Evolutionary conservation across 2,113 vertebrate genomes (phyloP), one percentile per base, ranked within the genome.

Genomic region (Cryptotis parvus): DNA sequence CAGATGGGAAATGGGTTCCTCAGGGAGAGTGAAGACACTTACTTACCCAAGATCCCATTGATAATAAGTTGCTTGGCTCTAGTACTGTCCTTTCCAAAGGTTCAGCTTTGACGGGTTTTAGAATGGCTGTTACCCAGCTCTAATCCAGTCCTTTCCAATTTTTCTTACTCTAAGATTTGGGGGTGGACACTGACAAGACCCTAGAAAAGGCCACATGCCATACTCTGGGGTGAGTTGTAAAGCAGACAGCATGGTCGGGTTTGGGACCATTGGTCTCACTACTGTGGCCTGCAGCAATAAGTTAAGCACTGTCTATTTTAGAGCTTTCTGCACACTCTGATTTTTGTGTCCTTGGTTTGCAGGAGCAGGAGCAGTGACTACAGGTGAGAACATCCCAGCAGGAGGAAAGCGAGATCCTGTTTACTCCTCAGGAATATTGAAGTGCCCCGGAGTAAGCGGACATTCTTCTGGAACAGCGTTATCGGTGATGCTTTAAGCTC

Each of bases 321-420:
- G 1, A 15, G n/a, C 68, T 5, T 33, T 4, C 20, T 0, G 14
- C 4, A 7, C 33, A 7, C 6, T 65, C 94, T 97, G 87, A 98
- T 90, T 61, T 3, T 43, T 92, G 45, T 95, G 92, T 94, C 96
- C 93, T 98, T 95, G 63, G 92, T 95, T 97, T 90, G 10, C 96
- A 98, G 98, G 98, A 97, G 87, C 97, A 97, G 95, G 96, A 98
- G 89, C 98, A 98, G 96, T 98, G 97, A 98, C 93, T 77, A 52
- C 82, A 74, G 39, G 78, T 94, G 58, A 73, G 96, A 95, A 90
- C 95, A 90, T 94, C 97, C 96, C 96, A 43, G 94, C 86, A 97
- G 97, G 98, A 97, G 96, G 91, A 94, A 74, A 93, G 96, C 97
- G 95, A 96, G 95, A 83, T 92, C 96, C 37, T 45, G 95, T 95